Percentiles rank a stretch among this genome's conserved stretches.
These are phyloP conservation scores for Dufourea novaeangliae DNA, from an alignment of 1,140 invertebrate species.

Conservation along the genomic window DNA sequence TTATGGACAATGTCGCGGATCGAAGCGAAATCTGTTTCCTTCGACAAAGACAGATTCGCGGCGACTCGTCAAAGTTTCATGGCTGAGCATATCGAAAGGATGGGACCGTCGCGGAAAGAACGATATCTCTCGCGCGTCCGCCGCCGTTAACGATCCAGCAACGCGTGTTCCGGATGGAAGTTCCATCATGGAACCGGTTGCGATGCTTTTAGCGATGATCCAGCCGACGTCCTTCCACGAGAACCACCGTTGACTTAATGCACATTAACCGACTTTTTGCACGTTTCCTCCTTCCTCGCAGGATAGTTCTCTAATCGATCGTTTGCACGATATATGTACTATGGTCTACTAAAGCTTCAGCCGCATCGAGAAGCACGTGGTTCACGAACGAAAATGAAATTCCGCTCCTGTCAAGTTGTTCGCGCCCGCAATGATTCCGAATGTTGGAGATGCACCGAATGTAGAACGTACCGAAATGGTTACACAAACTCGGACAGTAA, in stretches of 20 bases:
- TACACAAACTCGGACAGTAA: too few relatives aligned
- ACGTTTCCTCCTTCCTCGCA: slow-evolving; percentile 10
- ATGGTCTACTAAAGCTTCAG: too few relatives aligned
- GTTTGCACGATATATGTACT: too few relatives aligned
- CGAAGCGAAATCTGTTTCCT: too few relatives aligned
- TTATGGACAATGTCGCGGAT: too few relatives aligned
- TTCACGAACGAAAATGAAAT: slow-evolving; percentile 12
- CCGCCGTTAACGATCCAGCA: slow-evolving; percentile 33
- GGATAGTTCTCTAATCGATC: too few relatives aligned
- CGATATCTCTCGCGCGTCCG: not conserved
- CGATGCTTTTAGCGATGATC: slow-evolving; percentile 69
- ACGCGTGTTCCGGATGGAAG: not conserved
- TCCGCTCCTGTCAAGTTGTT: too few relatives aligned
- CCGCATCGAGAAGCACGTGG: not conserved
- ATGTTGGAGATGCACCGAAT: too few relatives aligned
- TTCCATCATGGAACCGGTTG: slow-evolving; percentile 69
- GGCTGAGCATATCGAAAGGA: not conserved
- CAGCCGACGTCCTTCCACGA: slow-evolving; percentile 45
- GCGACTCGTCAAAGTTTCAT: not conserved
- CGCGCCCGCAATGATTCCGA: too few relatives aligned
- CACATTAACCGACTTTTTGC: slow-evolving; percentile 43
- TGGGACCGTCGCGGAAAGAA: too few relatives aligned
- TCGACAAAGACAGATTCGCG: too few relatives aligned
- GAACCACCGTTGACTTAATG: not conserved
- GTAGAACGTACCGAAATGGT: too few relatives aligned